Evolutionary conservation across 1,140 invertebrate species (phyloP), one percentile per base, ranked within the genome.

Genomic region (Calephelis virginiensis): DNA sequence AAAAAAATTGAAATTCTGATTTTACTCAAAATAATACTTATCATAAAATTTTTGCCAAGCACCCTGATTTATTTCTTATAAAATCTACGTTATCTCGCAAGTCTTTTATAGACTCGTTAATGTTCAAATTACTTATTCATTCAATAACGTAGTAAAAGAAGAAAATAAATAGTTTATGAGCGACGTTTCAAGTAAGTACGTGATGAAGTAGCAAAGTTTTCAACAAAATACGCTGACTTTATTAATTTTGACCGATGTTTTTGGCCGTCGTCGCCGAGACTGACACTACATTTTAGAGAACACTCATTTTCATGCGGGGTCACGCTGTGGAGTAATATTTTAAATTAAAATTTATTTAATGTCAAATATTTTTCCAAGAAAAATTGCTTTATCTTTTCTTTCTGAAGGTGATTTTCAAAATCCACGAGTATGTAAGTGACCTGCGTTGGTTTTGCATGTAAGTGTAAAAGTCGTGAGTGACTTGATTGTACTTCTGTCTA

Each of bases 331-430:
- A 12, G 53, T 59, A 59, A 59, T 59, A 59, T 37, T 59, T 59
- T 59, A 59, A 59, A 59, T 59, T 59, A 53, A 59, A 59, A 59
- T 59, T 59, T 59, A 59, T 28, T 37, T 59, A 12, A 11, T 59
- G 53, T 59, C 10, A 56, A 38, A 14, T 56, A 38, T 56, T 56
- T 56, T 53, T 28, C 28, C 12, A 12, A 56, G 28, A 9, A 56
- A 56, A 56, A 48, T 48, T n/a, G 6, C 47, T n/a, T 48, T 48
- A 48, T 48, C 10, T 48, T 48, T 48, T 12, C 11, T 48, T 8
- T 8, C 40, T 8, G 8, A 43, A 8, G 6, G 8, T 9, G 40
- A 8, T 8, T 1, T 28, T 28, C 28, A 28, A 4, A 28, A 28
- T 28, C 28, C 28, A 28, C 28, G 0, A 28, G 28, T 28, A 28